phyloP scores from a whole-genome alignment of 2,888 invertebrate species.

The Dasysyrphus albostriatus region DNA sequence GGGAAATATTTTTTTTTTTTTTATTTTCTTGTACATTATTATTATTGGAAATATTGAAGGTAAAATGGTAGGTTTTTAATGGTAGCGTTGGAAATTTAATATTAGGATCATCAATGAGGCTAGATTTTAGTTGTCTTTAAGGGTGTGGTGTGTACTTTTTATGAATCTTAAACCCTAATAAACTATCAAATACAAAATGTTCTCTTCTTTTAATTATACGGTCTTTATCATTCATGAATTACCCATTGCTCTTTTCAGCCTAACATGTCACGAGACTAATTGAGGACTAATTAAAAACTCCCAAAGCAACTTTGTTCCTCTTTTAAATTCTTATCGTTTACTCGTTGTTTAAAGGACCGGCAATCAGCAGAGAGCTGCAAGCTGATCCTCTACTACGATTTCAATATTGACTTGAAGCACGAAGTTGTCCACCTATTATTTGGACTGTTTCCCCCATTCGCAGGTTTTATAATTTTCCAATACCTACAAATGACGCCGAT shows the following conservation, averaged over 20 bases:
- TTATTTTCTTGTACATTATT: too few species aligned
- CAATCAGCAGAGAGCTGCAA: neutral
- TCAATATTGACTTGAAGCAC: constrained; percentile 62
- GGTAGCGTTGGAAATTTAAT: too few species aligned
- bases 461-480: constrained; percentile 75
- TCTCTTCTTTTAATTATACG: neutral
- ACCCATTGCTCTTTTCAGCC: neutral
- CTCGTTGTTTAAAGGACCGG: constrained; percentile 40
- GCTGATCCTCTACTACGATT: constrained; percentile 59
- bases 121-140: too few species aligned
- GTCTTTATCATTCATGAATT: neutral
- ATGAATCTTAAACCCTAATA: too few species aligned
- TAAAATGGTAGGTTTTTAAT: too few species aligned
- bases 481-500: constrained; percentile 81
- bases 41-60: too few species aligned
- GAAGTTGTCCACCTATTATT: constrained; percentile 69
- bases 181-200: neutral
- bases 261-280: constrained; percentile 68
- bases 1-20: too few species aligned
- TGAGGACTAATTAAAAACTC: constrained; percentile 71
- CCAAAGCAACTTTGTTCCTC: constrained; percentile 14
- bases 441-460: constrained; percentile 52
- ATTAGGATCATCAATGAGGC: too few species aligned
- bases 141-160: neutral
- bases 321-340: constrained; percentile 42